Percentiles rank a stretch among this genome's conserved stretches.
These are phyloP conservation scores for Deilephila elpenor DNA, from an alignment of 2,888 invertebrate genomes.

Conservation along the genomic window DNA sequence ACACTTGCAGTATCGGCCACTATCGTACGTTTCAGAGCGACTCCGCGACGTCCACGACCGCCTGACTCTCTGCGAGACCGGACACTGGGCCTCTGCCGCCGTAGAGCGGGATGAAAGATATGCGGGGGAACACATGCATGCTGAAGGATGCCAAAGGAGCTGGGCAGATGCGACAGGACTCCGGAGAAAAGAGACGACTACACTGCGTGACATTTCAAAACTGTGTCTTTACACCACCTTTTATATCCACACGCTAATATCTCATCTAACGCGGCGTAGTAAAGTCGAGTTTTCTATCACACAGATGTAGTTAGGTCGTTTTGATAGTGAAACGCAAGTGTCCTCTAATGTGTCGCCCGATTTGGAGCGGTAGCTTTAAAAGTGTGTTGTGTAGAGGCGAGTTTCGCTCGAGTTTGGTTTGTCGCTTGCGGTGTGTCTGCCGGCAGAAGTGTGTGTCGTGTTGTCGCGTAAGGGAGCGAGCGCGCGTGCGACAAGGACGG, in stretches of 20 bases:
- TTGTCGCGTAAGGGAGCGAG: slow-evolving; percentile 72
- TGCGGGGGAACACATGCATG: slow-evolving; percentile 76
- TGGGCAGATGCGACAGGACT: slow-evolving; percentile 83
- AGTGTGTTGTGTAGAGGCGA: slow-evolving; percentile 62
- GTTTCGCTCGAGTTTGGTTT: slow-evolving; percentile 56
- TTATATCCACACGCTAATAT: slow-evolving; percentile 42
- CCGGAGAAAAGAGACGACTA: slow-evolving; percentile 84
- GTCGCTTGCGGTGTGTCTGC: slow-evolving; percentile 71
- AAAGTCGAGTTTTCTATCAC: slow-evolving; percentile 50
- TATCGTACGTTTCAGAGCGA: slow-evolving; percentile 33
- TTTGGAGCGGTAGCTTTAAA: slow-evolving; percentile 74
- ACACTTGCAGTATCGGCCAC: slow-evolving; percentile 65
- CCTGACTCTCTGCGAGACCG: slow-evolving; percentile 76
- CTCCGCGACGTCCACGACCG: slow-evolving; percentile 67
- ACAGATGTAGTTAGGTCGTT: slow-evolving; percentile 54
- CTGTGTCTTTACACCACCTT: slow-evolving; percentile 81
- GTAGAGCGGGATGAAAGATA: slow-evolving; percentile 82
- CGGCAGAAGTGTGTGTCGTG: slow-evolving; percentile 70
- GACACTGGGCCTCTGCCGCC: slow-evolving; percentile 80
- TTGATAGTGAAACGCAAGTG: slow-evolving; percentile 55
- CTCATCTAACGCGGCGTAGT: neutral
- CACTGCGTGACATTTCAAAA: slow-evolving; percentile 84
- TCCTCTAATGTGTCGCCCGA: slow-evolving; percentile 83
- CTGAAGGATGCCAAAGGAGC: slow-evolving; percentile 83
- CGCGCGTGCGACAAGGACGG: slow-evolving; percentile 72